phyloP scores from a whole-genome alignment of 2,797 vertebrate species.

The Rhincodon typus region DNA sequence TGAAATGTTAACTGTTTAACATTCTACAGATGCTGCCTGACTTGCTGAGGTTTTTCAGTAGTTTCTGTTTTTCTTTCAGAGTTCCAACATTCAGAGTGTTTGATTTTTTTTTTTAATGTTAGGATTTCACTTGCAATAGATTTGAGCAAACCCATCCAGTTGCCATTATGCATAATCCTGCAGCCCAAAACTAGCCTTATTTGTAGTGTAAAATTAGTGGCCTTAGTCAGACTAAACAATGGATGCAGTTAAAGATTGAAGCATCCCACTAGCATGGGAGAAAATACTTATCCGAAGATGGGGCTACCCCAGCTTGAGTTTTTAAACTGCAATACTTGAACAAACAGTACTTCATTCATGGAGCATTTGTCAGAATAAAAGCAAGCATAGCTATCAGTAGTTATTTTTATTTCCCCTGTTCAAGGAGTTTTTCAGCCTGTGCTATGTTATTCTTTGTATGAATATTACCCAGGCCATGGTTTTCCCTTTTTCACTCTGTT shows the following conservation, averaged over 20 bases:
- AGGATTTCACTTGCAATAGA: background rate
- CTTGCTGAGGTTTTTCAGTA: too few relatives aligned
- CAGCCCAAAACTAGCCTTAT: background rate
- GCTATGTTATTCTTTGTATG: background rate
- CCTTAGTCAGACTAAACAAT: background rate
- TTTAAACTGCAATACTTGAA: background rate
- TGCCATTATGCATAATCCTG: background rate
- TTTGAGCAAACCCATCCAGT: background rate
- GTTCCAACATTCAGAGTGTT: too few relatives aligned
- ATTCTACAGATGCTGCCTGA: too few relatives aligned
- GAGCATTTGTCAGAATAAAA: background rate
- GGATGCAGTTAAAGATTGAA: background rate
- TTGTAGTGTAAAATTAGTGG: background rate
- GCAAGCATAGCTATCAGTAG: background rate
- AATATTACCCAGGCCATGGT: background rate
- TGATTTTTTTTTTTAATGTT: background rate
- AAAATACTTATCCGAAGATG: background rate
- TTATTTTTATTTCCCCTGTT: background rate
- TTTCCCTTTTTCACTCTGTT: too few relatives aligned
- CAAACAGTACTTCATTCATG: background rate
- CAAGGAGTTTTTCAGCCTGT: background rate
- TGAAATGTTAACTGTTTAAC: too few relatives aligned
- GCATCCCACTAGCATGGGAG: background rate
- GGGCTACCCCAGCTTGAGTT: background rate
- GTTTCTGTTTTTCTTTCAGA: too few relatives aligned